These are phyloP conservation scores for Microctenopoma lineatum DNA, from an alignment of 2,797 vertebrate species.

Conservation along the genomic window DNA sequence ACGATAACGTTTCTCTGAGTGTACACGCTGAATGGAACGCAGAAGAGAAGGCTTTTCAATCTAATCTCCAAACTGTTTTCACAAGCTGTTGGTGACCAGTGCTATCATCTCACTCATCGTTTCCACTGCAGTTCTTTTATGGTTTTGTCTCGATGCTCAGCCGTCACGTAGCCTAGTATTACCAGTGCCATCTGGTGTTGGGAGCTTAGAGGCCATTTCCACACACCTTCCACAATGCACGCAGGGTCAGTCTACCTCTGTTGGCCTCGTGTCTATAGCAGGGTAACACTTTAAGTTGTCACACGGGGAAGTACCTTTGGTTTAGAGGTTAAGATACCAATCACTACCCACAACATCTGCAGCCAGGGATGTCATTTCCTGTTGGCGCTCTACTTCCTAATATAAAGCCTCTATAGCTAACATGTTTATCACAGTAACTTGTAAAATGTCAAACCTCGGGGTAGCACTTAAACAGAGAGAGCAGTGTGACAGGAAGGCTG, in stretches of 20 bases:
- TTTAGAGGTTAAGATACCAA: background rate
- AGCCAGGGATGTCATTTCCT: background rate
- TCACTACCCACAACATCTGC: background rate
- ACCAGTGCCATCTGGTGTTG: too few relatives aligned
- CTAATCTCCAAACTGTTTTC: background rate
- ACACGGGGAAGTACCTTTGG: background rate
- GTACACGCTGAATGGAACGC: background rate
- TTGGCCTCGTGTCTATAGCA: too few relatives aligned
- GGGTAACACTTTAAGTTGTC: background rate
- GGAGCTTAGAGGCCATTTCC: too few relatives aligned
- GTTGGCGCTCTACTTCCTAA: background rate
- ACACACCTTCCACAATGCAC: too few relatives aligned
- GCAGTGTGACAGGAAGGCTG: background rate
- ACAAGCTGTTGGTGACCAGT: background rate
- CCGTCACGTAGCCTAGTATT: too few relatives aligned
- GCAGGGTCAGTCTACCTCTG: too few relatives aligned
- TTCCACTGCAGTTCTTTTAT: too few relatives aligned
- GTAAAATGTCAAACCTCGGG: background rate
- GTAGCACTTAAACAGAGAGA: background rate
- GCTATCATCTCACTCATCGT: too few relatives aligned
- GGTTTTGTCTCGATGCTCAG: too few relatives aligned
- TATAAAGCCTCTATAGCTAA: background rate
- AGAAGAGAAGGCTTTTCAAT: too few relatives aligned
- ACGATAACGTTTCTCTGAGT: background rate
- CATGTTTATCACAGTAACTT: background rate